Percentiles rank a stretch among this genome's conserved stretches.
These are phyloP conservation scores for Drosophila prostipennis DNA, from an alignment of 2,888 invertebrate genomes.

Conservation along the genomic window DNA sequence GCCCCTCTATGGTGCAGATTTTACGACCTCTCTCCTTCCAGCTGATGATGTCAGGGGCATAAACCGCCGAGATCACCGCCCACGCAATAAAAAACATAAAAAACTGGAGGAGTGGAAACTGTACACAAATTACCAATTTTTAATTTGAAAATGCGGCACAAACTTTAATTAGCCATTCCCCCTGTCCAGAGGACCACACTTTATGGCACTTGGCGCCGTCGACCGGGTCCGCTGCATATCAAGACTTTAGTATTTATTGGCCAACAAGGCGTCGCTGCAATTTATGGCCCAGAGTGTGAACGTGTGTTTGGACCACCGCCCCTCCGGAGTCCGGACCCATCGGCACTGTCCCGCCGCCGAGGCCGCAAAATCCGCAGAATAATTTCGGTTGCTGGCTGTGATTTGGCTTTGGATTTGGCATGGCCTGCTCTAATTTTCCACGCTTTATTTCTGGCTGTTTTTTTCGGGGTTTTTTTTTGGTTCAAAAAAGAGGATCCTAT, in stretches of 20 bases:
- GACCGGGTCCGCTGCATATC: conserved; percentile 40
- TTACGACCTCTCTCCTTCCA: conserved; percentile 47
- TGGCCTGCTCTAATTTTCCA: conserved; percentile 59
- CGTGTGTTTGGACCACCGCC: conserved; percentile 21
- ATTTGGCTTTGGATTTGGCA: conserved; percentile 56
- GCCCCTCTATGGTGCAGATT: conserved; percentile 41
- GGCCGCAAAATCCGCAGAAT: conserved; percentile 74
- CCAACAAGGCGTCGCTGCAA: conserved; percentile 68
- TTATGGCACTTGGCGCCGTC: conserved; percentile 70
- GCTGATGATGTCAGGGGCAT: conserved; percentile 64
- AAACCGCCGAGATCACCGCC: conserved; percentile 57
- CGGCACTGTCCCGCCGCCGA: conserved; percentile 36
- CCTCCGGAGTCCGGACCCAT: background rate
- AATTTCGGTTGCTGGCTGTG: conserved; percentile 71
- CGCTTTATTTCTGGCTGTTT: conserved; percentile 15
- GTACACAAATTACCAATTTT: conserved; percentile 48
- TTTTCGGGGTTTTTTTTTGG: conserved; percentile 11
- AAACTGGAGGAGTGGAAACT: conserved; percentile 29
- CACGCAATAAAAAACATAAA: conserved; percentile 63
- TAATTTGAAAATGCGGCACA: conserved; percentile 48
- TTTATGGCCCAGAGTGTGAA: conserved; percentile 64
- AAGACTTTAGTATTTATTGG: conserved; percentile 67
- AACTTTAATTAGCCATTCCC: conserved; percentile 64
- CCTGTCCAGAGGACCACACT: conserved; percentile 43
- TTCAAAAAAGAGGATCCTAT: conserved; percentile 1